Conservation (phyloP, 1,140 invertebrate genomes). For the Lepidotrigona ventralis region DNA sequence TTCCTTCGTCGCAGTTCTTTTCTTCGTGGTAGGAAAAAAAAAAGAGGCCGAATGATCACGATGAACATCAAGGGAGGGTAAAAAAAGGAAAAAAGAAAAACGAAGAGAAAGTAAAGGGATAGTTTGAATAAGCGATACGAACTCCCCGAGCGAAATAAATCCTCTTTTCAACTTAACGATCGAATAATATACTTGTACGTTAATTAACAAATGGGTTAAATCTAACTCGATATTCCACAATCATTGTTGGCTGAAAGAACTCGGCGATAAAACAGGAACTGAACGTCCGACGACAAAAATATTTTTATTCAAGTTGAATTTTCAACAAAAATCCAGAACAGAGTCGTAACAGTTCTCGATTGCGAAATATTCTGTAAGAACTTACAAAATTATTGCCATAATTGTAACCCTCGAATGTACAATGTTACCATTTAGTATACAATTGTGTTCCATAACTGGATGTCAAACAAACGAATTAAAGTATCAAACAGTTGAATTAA, state of each 20-base stretch:
- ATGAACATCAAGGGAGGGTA: not conserved
- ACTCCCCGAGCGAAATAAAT: not conserved
- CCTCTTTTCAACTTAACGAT: not conserved
- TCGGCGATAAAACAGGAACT: not conserved
- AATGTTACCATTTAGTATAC: not conserved
- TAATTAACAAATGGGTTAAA: constrained; percentile 5
- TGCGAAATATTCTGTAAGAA: not conserved
- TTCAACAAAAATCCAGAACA: not conserved
- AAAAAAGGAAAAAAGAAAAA: not conserved
- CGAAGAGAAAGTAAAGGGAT: not conserved
- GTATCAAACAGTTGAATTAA: too few species aligned
- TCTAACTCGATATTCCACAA: not conserved
- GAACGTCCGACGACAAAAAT: not conserved
- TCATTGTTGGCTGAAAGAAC: not conserved
- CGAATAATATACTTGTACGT: not conserved
- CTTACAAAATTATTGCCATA: not conserved
- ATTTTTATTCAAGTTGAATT: not conserved
- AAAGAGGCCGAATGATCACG: not conserved
- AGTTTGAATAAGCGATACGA: constrained; percentile 10
- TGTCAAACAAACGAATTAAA: too few species aligned
- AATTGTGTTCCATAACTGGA: not conserved
- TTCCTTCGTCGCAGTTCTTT: constrained; percentile 20
- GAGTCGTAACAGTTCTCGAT: not conserved
- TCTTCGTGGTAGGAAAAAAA: constrained; percentile 9
- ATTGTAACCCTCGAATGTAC: not conserved